Percentiles rank a stretch among this genome's conserved stretches.
Conservation (phyloP, 1,140 invertebrate species). For the Drosophila varians region DNA sequence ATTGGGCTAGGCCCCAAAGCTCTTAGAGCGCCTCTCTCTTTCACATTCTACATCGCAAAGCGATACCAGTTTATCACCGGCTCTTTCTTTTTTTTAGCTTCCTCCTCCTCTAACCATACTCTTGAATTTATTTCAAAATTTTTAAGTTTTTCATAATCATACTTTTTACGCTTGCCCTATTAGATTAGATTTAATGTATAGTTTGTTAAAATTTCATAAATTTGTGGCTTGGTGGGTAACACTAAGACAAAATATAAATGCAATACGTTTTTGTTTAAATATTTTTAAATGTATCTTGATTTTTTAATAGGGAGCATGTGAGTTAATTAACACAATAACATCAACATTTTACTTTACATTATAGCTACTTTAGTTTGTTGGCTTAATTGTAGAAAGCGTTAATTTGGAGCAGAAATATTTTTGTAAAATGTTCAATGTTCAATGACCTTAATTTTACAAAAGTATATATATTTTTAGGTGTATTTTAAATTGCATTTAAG, state of each 20-base stretch:
- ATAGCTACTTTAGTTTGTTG: background rate
- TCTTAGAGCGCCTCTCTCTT: background rate
- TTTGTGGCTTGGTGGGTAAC: no score
- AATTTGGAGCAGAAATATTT: background rate
- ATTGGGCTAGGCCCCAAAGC: no score
- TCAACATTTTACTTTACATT: background rate
- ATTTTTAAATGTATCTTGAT: no score
- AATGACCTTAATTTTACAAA: background rate
- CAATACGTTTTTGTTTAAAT: no score
- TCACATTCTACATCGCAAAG: background rate
- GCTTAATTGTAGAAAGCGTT: background rate
- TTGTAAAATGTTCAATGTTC: background rate
- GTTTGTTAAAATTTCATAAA: background rate
- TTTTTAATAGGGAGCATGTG: conserved; percentile 2
- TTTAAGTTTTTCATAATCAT: conserved; percentile 6
- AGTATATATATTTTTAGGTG: no score
- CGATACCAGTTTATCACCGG: background rate
- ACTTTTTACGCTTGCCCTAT: background rate
- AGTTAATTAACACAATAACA: background rate
- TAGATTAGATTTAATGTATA: background rate
- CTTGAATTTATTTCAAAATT: background rate
- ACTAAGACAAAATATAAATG: no score
- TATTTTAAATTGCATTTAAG: background rate
- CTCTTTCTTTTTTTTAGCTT: background rate
- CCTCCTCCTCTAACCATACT: background rate